Conservation (phyloP, 2,888 invertebrate genomes). For the Cyclophora punctaria region DNA sequence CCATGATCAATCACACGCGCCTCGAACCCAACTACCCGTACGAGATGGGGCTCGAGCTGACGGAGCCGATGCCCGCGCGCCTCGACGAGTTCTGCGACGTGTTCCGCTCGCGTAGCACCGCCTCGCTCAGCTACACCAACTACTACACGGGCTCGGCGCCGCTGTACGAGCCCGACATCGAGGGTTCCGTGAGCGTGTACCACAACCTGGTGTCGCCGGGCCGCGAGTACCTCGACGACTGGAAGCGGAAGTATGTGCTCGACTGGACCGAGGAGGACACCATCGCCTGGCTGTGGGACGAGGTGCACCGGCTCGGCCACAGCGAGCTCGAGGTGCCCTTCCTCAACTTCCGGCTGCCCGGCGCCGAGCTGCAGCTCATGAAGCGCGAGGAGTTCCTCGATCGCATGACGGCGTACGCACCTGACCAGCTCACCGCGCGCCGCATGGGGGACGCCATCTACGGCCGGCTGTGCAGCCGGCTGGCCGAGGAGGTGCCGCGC, state of each 20-base stretch:
- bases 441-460: constrained; percentile 51
- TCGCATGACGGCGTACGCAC: constrained; percentile 45
- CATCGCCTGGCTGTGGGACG: constrained; percentile 69
- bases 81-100: constrained; percentile 64
- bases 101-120: constrained; percentile 54
- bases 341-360: constrained; percentile 58
- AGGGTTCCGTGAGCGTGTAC: constrained; percentile 52
- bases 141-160: constrained; percentile 51
- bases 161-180: constrained; percentile 55
- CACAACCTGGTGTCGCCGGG: constrained; percentile 55
- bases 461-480: constrained; percentile 50
- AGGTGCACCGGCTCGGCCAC: constrained; percentile 46
- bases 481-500: constrained; percentile 42
- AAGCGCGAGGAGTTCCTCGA: constrained; percentile 53
- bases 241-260: constrained; percentile 68
- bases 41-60: constrained; percentile 50
- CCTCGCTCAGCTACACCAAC: constrained; percentile 53
- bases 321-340: constrained; percentile 59
- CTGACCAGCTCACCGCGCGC: constrained; percentile 41
- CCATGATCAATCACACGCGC: constrained; percentile 66
- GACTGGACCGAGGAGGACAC: constrained; percentile 76
- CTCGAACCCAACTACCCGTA: constrained; percentile 58
- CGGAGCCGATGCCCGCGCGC: constrained; percentile 55
- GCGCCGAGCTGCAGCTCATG: constrained; percentile 49
- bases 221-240: constrained; percentile 59